These are phyloP conservation scores for Kryptolebias marmoratus DNA, from an alignment of 2,113 vertebrate species.

Conservation along the genomic window DNA sequence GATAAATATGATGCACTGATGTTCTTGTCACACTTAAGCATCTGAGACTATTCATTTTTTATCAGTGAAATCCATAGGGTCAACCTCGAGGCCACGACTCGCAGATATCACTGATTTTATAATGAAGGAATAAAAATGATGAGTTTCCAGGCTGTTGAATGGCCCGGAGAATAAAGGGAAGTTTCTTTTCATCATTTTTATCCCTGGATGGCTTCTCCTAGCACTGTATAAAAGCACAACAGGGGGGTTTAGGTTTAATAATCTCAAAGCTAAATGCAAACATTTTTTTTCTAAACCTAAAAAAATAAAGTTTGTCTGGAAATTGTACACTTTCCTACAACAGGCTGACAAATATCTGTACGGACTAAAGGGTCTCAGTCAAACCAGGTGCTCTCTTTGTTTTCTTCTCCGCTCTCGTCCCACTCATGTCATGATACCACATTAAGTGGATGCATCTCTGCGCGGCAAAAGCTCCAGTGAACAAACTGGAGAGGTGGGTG, in stretches of 20 bases:
- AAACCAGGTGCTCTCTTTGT: slow-evolving; percentile 49
- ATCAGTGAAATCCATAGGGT: slow-evolving; percentile 65
- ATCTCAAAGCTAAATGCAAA: slow-evolving; percentile 37
- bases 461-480: slow-evolving; percentile 27
- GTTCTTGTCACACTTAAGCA: slow-evolving; percentile 58
- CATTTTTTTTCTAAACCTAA: slow-evolving; percentile 25
- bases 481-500: slow-evolving; percentile 48
- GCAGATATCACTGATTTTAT: slow-evolving; percentile 56
- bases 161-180: slow-evolving; percentile 46
- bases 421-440: slow-evolving; percentile 54
- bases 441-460: slow-evolving; percentile 52
- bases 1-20: slow-evolving; percentile 70
- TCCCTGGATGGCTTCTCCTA: slow-evolving; percentile 35
- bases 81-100: slow-evolving; percentile 41
- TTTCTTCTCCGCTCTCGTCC: slow-evolving; percentile 54
- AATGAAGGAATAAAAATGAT: slow-evolving; percentile 72
- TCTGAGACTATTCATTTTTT: slow-evolving; percentile 53
- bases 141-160: slow-evolving; percentile 54
- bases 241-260: slow-evolving; percentile 36
- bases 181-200: slow-evolving; percentile 15
- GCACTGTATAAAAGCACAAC: slow-evolving; percentile 32
- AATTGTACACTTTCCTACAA: not conserved
- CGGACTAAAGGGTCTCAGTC: slow-evolving; percentile 34
- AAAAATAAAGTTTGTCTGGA: slow-evolving; percentile 30
- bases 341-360: slow-evolving; percentile 4